Evolutionary conservation across 2,113 vertebrate genomes (phyloP), one percentile per base, ranked within the genome.

Genomic region (Podarcis raffonei): DNA sequence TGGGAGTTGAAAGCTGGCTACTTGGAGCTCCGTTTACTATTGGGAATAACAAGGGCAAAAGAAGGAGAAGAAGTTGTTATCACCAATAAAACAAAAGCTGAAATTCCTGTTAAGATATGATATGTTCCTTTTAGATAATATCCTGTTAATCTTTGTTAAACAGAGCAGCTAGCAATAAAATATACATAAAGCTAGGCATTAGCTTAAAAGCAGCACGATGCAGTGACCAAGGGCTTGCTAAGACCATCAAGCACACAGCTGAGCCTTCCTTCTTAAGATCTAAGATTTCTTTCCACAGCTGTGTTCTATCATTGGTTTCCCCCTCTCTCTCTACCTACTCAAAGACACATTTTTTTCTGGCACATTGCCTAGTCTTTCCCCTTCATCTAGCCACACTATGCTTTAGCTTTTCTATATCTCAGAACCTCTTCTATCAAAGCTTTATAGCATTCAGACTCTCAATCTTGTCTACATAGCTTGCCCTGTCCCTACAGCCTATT

Each of bases 21-120:
- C 96, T 97, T 89, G 98, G 97, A 27, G 97, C 96, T 87, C 99
- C 98, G 62, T 99, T 99, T 62, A 99, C 99, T 99, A 94, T 6
- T 12, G 88, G 83, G 88, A 93, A 89, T 87, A 93, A 97, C 37
- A 57, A 82, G 91, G 92, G 75, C 25, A 87, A 90, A 91, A 48
- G 81, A 90, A 93, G 85, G 11, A 83, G 68, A 89, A 89, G 23
- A 90, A 59, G 85, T 57, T 3, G 85, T 53, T 3, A 89, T 79
- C 83, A 37, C 85, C 53, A 91, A 71, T 35, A 9, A 91, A 23
- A 2, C 35, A 69, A 75, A 87, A 87, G 0, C 0, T 6, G 1
- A 59, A 83, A 23, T 7, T 1, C 16, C 9, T 18, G 37, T 89
- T 72, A 72, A 84, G 83, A 86, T n/a, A 69, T 9, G 16, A 48